phyloP scores from a whole-genome alignment of 2,113 vertebrate genomes.

The Scytalopus superciliaris region DNA sequence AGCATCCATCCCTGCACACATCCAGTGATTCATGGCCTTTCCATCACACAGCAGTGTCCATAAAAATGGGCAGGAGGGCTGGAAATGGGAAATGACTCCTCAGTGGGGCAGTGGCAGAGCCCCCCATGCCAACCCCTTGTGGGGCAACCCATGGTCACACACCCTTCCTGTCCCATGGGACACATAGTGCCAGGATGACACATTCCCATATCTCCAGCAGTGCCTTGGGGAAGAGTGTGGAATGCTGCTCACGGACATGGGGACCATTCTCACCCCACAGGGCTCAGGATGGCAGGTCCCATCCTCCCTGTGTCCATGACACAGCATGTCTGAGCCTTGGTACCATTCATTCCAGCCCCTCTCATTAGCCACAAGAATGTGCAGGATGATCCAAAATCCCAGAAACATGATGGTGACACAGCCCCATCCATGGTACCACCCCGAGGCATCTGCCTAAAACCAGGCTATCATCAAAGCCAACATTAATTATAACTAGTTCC shows the following conservation, averaged over 20 bases:
- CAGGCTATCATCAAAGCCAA: neutral
- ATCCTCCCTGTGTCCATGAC: accelerated
- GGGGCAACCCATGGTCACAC: neutral
- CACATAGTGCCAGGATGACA: accelerated
- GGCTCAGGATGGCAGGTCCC: neutral
- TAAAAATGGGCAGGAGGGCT: neutral
- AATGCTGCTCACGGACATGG: accelerated
- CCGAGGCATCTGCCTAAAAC: neutral
- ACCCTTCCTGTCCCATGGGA: neutral
- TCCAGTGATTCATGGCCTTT: neutral
- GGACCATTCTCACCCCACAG: accelerated
- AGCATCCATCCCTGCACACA: neutral
- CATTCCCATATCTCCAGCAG: neutral
- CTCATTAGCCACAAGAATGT: neutral
- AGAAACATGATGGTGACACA: accelerated
- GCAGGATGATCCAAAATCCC: neutral
- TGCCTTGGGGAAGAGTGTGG: accelerated
- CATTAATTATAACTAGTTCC: constrained; percentile 23
- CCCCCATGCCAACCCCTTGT: accelerated
- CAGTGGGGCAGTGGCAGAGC: accelerated
- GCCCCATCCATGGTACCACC: neutral
- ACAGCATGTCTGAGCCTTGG: accelerated
- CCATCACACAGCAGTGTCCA: neutral
- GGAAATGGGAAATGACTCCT: neutral
- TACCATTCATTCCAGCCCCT: neutral